Conservation (phyloP, 1,140 invertebrate genomes). For the Zaprionus lachaisei region DNA sequence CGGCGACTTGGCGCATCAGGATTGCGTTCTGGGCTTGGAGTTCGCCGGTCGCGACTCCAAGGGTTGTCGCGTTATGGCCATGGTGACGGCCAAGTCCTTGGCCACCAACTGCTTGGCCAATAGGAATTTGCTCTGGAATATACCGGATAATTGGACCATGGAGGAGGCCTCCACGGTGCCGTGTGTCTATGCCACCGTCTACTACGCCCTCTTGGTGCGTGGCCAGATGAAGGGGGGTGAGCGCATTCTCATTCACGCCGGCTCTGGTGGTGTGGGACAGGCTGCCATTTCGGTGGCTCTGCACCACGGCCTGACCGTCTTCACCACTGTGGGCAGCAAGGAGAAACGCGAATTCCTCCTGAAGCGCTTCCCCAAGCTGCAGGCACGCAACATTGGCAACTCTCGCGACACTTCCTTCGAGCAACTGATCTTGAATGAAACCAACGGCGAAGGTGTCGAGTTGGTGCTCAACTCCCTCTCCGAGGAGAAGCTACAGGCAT, state of each 20-base stretch:
- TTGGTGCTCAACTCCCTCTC: slow-evolving; percentile 97
- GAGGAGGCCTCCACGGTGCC: slow-evolving; percentile 97
- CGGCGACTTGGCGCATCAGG: slow-evolving; percentile 92
- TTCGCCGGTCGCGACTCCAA: slow-evolving; percentile 92
- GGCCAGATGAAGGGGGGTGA: slow-evolving; percentile 93
- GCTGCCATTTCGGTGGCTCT: slow-evolving; percentile 97
- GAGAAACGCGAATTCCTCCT: slow-evolving; percentile 96
- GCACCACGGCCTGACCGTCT: slow-evolving; percentile 93
- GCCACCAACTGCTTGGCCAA: slow-evolving; percentile 95
- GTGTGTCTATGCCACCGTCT: slow-evolving; percentile 95
- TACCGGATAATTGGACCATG: slow-evolving; percentile 94
- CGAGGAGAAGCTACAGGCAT: slow-evolving; percentile 96
- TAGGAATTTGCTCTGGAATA: slow-evolving; percentile 94
- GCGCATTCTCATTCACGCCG: slow-evolving; percentile 96
- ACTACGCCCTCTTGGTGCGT: slow-evolving; percentile 95
- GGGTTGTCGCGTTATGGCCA: slow-evolving; percentile 96
- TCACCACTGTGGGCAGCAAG: slow-evolving; percentile 93
- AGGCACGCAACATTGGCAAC: slow-evolving; percentile 93
- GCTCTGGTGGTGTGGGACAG: slow-evolving; percentile 97
- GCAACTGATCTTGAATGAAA: slow-evolving; percentile 91
- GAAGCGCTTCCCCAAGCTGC: slow-evolving; percentile 92
- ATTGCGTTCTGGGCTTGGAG: slow-evolving; percentile 98
- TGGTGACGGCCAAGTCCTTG: slow-evolving; percentile 94
- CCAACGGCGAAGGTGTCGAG: slow-evolving; percentile 94
- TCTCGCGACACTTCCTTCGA: slow-evolving; percentile 97